A percentile compares a stretch with the other conserved stretches of the same genome.
Evolutionary conservation across 2,888 invertebrate species (phyloP).

Genomic region (Idaea dimidiata): DNA sequence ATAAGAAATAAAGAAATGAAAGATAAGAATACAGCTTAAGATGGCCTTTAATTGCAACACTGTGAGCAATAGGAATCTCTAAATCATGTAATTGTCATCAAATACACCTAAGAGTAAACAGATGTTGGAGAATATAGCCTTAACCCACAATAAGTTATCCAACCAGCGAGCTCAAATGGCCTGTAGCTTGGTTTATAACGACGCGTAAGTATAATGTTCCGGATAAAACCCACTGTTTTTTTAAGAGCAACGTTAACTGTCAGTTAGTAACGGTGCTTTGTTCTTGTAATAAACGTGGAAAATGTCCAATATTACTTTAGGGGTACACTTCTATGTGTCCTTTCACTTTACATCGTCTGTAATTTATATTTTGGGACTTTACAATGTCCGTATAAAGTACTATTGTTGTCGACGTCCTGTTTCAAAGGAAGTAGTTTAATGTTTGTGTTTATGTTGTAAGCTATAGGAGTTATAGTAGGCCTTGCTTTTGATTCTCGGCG

Average conservation of each 20-base stretch:
- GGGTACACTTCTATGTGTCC: constrained; percentile 13
- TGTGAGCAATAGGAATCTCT: no score
- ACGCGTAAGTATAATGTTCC: constrained; percentile 44
- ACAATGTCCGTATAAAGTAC: background rate
- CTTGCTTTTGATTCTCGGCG: background rate
- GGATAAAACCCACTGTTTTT: constrained; percentile 42
- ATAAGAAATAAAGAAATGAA: no score
- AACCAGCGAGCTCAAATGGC: constrained; percentile 52
- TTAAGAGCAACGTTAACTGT: constrained; percentile 41
- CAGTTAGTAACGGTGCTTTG: constrained; percentile 34
- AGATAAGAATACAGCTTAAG: no score
- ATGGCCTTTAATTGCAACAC: no score
- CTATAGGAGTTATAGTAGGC: background rate
- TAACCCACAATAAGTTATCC: constrained; percentile 48
- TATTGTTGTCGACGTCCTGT: background rate
- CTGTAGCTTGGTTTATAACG: constrained; percentile 56
- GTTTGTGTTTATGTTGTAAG: background rate
- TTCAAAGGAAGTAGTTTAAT: background rate
- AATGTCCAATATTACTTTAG: constrained; percentile 23
- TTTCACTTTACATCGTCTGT: constrained; percentile 16
- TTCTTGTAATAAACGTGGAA: constrained; percentile 18
- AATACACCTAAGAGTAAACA: no score
- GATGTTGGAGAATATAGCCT: background rate
- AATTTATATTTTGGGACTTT: constrained; percentile 19
- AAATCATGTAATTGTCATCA: no score